Percentiles rank a stretch among this genome's conserved stretches.
Conservation (phyloP, 2,797 vertebrate genomes). For the Sebastes itinus region DNA sequence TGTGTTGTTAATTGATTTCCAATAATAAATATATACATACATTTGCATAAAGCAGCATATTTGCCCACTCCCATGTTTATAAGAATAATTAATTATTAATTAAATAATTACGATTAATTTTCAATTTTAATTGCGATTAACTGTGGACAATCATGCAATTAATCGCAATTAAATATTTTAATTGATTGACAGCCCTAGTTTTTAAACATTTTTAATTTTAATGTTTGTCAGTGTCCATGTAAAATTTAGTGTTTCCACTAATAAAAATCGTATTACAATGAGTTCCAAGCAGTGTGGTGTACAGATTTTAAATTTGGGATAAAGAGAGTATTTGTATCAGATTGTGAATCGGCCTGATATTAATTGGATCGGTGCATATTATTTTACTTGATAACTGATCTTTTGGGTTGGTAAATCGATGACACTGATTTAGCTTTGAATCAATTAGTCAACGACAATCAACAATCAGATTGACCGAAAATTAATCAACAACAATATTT, state of each 20-base stretch:
- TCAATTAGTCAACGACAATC: not conserved
- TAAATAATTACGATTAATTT: too few relatives aligned
- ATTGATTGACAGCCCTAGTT: too few relatives aligned
- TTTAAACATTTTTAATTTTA: too few relatives aligned
- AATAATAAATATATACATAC: too few relatives aligned
- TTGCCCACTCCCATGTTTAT: too few relatives aligned
- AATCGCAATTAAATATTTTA: too few relatives aligned
- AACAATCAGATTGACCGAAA: not conserved
- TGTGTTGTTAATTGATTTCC: too few relatives aligned
- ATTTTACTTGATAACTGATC: not conserved
- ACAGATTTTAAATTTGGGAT: not conserved
- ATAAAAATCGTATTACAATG: not conserved
- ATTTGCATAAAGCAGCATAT: too few relatives aligned
- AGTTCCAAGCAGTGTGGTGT: not conserved
- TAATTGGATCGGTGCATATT: not conserved
- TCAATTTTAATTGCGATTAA: too few relatives aligned
- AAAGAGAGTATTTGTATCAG: not conserved
- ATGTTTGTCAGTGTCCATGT: not conserved
- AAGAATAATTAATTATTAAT: too few relatives aligned
- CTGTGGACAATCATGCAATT: too few relatives aligned
- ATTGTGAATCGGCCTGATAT: not conserved
- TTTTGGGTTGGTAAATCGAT: not conserved
- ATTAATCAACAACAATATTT: not conserved
- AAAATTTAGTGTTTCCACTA: not conserved
- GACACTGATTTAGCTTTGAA: not conserved